Evolutionary conservation across 1,140 invertebrate genomes (phyloP).

Genomic region (Caligus rogercresseyi): DNA sequence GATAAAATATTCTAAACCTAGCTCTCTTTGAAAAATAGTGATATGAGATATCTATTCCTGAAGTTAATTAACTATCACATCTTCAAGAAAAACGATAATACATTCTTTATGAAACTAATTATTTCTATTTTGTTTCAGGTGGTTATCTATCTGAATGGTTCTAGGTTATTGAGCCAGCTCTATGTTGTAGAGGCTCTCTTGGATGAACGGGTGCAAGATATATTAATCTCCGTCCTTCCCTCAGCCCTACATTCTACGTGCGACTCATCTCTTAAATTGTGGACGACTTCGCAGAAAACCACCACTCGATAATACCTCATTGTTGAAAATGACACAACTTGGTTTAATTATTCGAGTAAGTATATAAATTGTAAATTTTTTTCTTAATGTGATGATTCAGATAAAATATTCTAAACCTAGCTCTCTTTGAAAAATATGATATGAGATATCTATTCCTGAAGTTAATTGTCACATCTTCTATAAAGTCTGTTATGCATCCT

Average conservation of each 20-base stretch:
- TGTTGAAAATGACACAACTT: not conserved
- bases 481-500: no score
- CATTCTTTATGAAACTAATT: not conserved
- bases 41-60: not conserved
- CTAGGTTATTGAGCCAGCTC: not conserved
- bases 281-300: no score
- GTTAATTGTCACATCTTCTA: no score
- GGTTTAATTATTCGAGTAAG: not conserved
- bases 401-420: not conserved
- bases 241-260: not conserved
- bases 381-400: not conserved
- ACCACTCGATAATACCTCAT: not conserved
- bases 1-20: not conserved
- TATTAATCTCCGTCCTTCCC: not conserved
- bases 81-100: no score
- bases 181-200: no score
- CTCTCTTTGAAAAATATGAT: not conserved
- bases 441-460: not conserved
- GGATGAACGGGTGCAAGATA: no score
- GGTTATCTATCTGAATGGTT: not conserved
- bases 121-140: not conserved
- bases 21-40: not conserved
- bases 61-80: no score
- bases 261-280: no score
- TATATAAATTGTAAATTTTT: not conserved